Evolutionary conservation across 1,140 invertebrate genomes (phyloP), one percentile per base, ranked within the genome.

Genomic region (Meloidogyne floridensis): DNA sequence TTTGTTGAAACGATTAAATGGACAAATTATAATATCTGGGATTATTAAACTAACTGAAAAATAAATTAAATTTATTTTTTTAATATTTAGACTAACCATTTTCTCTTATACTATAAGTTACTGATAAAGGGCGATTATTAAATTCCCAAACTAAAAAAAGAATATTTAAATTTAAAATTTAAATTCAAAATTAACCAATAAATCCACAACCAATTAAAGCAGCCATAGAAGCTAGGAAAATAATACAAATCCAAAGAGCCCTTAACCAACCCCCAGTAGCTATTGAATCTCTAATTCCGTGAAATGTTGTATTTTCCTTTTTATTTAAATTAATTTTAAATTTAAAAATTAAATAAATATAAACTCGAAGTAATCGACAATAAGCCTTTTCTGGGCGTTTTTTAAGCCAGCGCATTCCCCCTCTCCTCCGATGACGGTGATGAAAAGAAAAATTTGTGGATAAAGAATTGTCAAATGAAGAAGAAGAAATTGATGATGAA

Each of bases 1-100:
- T 47, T 72, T 47, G 54, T 87, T 87, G 77, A 87, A 88, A 18
- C 86, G 87, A 77, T 87, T 87, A 73, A 88, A 87, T 15, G 86
- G 86, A 56, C 86, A 87, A 15, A 87, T 81, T 8, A 88, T 80
- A 47, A 87, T 80, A 80, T 87, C 86, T 6, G 86, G 86, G 15
- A 87, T 47, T 20, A 42, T 51, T 42, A 87, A 47, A 73, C 75
- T 51, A 43, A 32, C 69, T 81, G 53, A 81, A 81, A 69, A 10
- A 53, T 18, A n/a, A 32, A 11, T 11, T 32, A 65, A n/a, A n/a
- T 65, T n/a, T n/a, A n/a, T 65, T 65, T 15, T 54, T 59, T 9
- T 20, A 32, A 32, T 32, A 32, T 32, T 32, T 32, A 32, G 32
- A 53, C 47, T 77, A 43, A 77, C 75, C 77, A 51, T 79, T 72